phyloP scores from a whole-genome alignment of 1,140 invertebrate species.

The Plectrocnemia conspersa region DNA sequence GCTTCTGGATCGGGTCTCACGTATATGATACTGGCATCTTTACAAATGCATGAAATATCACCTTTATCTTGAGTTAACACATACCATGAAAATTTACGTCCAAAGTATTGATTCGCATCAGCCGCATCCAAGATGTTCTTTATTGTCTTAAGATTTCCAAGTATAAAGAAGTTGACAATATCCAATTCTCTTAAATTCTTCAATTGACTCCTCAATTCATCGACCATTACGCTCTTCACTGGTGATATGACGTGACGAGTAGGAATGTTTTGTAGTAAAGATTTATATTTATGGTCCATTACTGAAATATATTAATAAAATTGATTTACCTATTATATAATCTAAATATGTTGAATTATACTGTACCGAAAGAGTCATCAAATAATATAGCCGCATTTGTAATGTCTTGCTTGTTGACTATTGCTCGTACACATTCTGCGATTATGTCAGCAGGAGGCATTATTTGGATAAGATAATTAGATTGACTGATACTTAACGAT shows the following conservation, averaged over 20 bases:
- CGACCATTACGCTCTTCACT: conserved; percentile 51
- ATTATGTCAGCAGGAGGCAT: conserved; percentile 80
- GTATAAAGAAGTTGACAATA: conserved; percentile 82
- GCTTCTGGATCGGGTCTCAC: conserved; percentile 61
- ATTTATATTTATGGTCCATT: conserved; percentile 91
- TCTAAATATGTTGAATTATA: neutral
- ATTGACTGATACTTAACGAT: conserved; percentile 61
- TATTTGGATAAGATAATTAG: conserved; percentile 67
- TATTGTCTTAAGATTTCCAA: conserved; percentile 67
- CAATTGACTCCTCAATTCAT: conserved; percentile 60
- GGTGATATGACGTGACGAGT: conserved; percentile 77
- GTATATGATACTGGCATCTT: conserved; percentile 65
- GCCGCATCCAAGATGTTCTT: conserved; percentile 61
- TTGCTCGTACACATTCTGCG: conserved; percentile 72
- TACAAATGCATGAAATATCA: conserved; percentile 61
- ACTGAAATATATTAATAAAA: conserved; percentile 47
- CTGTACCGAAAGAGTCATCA: conserved; percentile 74
- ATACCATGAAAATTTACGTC: conserved; percentile 49
- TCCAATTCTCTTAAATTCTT: conserved; percentile 70
- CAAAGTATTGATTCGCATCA: conserved; percentile 50
- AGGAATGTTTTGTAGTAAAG: conserved; percentile 78
- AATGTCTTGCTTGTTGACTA: conserved; percentile 76
- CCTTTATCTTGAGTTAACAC: conserved; percentile 65
- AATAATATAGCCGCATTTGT: conserved; percentile 88
- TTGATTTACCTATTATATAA: conserved; percentile 1